phyloP scores from a whole-genome alignment of 2,797 vertebrate genomes.

The Sardinella longiceps region DNA sequence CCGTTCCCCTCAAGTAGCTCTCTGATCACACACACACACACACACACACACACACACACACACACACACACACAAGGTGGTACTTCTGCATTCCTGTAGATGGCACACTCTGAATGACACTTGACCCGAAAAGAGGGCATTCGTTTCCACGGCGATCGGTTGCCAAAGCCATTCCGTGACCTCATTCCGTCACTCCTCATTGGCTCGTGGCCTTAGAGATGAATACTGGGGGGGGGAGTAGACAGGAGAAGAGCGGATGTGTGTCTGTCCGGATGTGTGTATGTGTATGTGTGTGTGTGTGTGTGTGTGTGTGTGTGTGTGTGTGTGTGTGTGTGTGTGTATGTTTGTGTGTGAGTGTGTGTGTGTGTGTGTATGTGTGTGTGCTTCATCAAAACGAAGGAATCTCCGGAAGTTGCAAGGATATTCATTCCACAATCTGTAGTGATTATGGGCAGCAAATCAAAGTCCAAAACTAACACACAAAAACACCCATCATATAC shows the following conservation, averaged over 20 bases:
- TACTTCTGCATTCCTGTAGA: conserved; percentile 20
- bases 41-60: conserved; percentile 21
- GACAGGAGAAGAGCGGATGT: neutral
- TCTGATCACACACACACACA: neutral
- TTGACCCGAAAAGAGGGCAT: conserved; percentile 40
- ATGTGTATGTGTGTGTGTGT: neutral
- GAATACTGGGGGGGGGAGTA: conserved; percentile 10
- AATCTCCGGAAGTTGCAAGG: neutral
- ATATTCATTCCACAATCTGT: neutral
- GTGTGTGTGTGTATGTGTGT: neutral
- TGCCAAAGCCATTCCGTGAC: conserved; percentile 32
- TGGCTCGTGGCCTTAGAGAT: conserved; percentile 32
- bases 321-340: conserved; percentile 3
- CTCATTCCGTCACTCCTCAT: conserved; percentile 46
- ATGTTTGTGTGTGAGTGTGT: neutral
- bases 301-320: neutral
- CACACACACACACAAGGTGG: neutral
- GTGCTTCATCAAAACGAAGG: neutral
- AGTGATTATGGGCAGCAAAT: neutral
- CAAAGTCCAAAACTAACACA: no score
- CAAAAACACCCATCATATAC: no score
- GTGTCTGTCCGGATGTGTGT: neutral
- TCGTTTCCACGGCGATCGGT: conserved; percentile 33
- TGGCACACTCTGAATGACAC: conserved; percentile 28
- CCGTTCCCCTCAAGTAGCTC: neutral